A percentile compares a stretch with the other conserved stretches of the same genome.
Conservation (phyloP, 1,140 invertebrate species). For the Sesamia nonagrioides region DNA sequence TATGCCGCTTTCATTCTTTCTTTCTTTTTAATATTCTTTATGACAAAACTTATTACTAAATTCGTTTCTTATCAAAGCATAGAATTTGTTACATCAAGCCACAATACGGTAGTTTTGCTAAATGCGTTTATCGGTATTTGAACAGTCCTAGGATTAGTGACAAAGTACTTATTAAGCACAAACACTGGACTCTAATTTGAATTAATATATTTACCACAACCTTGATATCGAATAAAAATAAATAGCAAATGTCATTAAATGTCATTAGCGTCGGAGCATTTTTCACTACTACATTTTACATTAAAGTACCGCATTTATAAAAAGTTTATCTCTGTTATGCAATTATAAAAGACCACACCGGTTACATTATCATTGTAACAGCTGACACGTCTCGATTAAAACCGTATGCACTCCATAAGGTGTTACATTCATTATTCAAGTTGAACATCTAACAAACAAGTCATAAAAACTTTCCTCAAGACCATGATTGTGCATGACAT, state of each 20-base stretch:
- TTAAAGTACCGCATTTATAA: neutral
- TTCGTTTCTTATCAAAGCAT: neutral
- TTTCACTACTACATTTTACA: neutral
- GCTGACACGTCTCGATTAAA: conserved; percentile 18
- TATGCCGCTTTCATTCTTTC: no score
- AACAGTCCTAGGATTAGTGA: neutral
- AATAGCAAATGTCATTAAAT: neutral
- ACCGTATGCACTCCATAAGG: neutral
- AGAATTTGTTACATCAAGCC: no score
- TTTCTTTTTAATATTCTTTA: no score
- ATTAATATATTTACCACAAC: no score
- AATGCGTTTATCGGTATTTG: neutral
- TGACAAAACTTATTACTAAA: neutral
- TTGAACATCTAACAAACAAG: conserved; percentile 38
- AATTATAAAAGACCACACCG: neutral
- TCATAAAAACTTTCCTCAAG: conserved; percentile 64
- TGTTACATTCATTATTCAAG: conserved; percentile 35
- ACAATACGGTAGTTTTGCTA: neutral
- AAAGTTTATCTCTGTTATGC: neutral
- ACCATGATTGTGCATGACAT: conserved; percentile 73
- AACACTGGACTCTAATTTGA: neutral
- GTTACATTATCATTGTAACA: conserved; percentile 5
- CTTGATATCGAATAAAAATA: neutral
- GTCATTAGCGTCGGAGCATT: neutral
- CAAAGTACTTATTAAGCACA: neutral